A percentile compares a stretch with the other conserved stretches of the same genome.
These are phyloP conservation scores for Heterodera filipjevi DNA, from an alignment of 2,888 invertebrate genomes.

Conservation along the genomic window DNA sequence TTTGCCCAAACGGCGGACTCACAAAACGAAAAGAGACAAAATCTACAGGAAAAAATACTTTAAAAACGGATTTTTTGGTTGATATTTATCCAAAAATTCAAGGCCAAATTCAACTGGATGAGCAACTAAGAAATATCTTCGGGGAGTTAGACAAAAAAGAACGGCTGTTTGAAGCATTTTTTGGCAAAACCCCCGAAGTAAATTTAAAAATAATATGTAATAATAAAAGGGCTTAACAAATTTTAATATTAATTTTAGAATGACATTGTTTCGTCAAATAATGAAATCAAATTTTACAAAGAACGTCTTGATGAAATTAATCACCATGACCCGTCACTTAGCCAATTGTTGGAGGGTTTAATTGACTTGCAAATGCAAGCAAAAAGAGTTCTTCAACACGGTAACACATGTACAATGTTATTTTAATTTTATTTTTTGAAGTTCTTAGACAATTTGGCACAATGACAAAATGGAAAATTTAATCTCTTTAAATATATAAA, in stretches of 20 bases:
- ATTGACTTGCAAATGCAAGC: not conserved
- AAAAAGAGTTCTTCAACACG: not conserved
- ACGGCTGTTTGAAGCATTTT: not conserved
- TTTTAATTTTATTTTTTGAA: not conserved
- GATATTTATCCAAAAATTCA: not conserved
- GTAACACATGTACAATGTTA: not conserved
- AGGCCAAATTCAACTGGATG: too few species aligned
- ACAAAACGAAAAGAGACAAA: not conserved
- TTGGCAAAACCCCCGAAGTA: not conserved
- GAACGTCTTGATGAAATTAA: not conserved
- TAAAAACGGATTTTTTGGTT: too few species aligned
- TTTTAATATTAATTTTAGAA: not conserved
- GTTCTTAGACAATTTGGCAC: too few species aligned
- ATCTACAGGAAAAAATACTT: too few species aligned
- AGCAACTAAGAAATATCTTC: not conserved
- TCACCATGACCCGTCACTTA: not conserved
- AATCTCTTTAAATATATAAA: too few species aligned
- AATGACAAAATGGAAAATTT: too few species aligned
- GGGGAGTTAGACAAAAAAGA: not conserved
- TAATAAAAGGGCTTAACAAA: too few species aligned
- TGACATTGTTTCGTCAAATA: not conserved
- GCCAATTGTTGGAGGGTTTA: slow-evolving; percentile 8
- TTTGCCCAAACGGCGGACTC: not conserved
- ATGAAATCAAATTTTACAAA: not conserved
- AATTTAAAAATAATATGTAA: not conserved